Evolutionary conservation across 2,113 vertebrate species (phyloP).

Genomic region (Malurus alboscapulatus): DNA sequence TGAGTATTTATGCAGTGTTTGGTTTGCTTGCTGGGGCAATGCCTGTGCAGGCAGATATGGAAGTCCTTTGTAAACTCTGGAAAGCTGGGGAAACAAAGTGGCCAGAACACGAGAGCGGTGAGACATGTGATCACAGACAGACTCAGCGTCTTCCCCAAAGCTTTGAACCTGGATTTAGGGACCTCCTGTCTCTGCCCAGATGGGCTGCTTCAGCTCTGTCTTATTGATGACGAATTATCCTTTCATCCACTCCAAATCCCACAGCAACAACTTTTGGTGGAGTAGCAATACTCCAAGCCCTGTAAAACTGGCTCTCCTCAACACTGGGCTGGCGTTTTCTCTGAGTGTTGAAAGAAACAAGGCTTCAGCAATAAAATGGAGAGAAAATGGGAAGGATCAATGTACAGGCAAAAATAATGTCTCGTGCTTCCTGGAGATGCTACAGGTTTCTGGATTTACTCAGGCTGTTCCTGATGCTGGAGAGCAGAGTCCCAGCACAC

Average conservation of each 20-base stretch:
- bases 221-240: not conserved
- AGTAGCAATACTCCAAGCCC: not conserved
- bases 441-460: not conserved
- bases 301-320: not conserved
- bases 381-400: not conserved
- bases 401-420: not conserved
- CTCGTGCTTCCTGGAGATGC: not conserved
- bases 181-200: not conserved
- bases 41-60: accelerated
- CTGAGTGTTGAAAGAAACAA: accelerated
- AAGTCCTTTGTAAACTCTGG: not conserved
- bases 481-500: not conserved
- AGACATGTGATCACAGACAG: not conserved
- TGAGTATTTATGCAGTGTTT: not conserved
- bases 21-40: not conserved
- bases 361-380: not conserved
- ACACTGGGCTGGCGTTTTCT: not conserved
- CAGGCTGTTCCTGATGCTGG: not conserved
- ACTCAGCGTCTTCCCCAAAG: not conserved
- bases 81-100: not conserved
- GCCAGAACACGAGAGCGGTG: not conserved
- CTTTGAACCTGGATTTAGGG: not conserved
- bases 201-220: not conserved
- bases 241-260: not conserved
- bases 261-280: not conserved